Evolutionary conservation across 1,140 invertebrate genomes (phyloP).

Genomic region (Sweltsa coloradensis): DNA sequence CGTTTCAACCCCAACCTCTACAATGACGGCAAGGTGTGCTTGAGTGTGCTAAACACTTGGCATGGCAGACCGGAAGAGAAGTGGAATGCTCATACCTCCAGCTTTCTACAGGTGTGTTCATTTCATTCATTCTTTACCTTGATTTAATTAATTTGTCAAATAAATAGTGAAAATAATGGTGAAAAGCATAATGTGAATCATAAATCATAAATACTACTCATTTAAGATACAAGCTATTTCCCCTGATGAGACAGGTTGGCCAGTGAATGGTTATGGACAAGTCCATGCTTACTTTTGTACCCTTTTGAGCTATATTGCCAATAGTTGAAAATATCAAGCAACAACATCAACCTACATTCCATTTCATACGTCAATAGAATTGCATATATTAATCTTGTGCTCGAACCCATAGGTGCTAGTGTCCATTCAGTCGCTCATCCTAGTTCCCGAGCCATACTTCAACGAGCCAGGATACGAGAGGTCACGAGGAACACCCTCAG

Average conservation of each 20-base stretch:
- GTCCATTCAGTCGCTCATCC: slow-evolving; percentile 90
- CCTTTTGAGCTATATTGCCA: too few relatives aligned
- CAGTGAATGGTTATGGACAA: too few relatives aligned
- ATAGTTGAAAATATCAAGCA: too few relatives aligned
- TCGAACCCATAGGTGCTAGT: slow-evolving; percentile 90
- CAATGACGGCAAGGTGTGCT: slow-evolving; percentile 93
- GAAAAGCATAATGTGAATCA: not conserved
- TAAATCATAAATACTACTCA: too few relatives aligned
- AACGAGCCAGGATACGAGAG: slow-evolving; percentile 97
- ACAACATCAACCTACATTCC: too few relatives aligned
- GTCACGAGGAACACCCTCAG: slow-evolving; percentile 75
- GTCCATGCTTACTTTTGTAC: too few relatives aligned
- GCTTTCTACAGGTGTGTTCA: slow-evolving; percentile 76
- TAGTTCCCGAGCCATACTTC: slow-evolving; percentile 94
- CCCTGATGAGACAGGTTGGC: too few relatives aligned
- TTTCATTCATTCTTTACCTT: not conserved
- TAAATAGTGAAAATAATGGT: not conserved
- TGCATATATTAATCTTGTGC: too few relatives aligned
- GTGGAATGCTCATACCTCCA: slow-evolving; percentile 95
- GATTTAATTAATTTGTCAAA: not conserved
- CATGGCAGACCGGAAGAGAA: slow-evolving; percentile 96
- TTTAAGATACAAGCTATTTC: too few relatives aligned
- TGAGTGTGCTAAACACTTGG: slow-evolving; percentile 94
- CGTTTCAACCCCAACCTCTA: slow-evolving; percentile 97
- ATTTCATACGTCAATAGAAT: too few relatives aligned